These are phyloP conservation scores for Vanessa atalanta DNA, from an alignment of 1,140 invertebrate species.

Conservation along the genomic window DNA sequence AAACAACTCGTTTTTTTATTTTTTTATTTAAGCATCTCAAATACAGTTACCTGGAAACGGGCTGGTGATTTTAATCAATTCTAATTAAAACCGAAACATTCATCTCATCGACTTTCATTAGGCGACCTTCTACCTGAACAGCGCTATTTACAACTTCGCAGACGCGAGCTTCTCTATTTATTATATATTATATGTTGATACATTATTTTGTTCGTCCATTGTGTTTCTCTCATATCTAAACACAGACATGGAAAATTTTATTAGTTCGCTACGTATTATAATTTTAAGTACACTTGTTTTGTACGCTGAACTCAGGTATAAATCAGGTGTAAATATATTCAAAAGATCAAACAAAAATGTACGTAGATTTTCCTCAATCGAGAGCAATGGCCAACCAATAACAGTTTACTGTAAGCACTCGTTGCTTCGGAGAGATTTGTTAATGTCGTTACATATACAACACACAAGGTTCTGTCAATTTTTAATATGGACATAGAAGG, in stretches of 20 bases:
- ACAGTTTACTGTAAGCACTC: neutral
- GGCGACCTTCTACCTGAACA: constrained; percentile 61
- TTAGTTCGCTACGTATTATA: too few species aligned
- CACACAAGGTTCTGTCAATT: neutral
- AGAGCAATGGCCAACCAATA: constrained; percentile 4
- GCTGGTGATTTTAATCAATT: constrained; percentile 61
- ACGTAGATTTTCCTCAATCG: neutral
- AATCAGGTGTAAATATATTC: neutral
- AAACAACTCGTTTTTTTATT: neutral
- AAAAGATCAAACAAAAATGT: neutral
- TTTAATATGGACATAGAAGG: too few species aligned
- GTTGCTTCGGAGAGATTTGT: neutral
- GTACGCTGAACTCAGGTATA: neutral
- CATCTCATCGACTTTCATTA: constrained; percentile 67
- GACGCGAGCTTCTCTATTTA: constrained; percentile 21
- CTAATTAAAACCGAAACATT: constrained; percentile 67
- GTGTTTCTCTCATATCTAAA: neutral
- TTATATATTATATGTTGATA: neutral
- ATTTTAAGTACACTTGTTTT: neutral
- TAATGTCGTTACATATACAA: neutral
- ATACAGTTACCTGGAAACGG: constrained; percentile 35
- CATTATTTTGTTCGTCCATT: constrained; percentile 7
- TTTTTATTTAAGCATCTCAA: constrained; percentile 1
- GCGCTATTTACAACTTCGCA: constrained; percentile 54
- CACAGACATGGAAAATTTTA: neutral